These are phyloP conservation scores for Linnaemya tessellans DNA, from an alignment of 2,888 invertebrate genomes.

Conservation along the genomic window DNA sequence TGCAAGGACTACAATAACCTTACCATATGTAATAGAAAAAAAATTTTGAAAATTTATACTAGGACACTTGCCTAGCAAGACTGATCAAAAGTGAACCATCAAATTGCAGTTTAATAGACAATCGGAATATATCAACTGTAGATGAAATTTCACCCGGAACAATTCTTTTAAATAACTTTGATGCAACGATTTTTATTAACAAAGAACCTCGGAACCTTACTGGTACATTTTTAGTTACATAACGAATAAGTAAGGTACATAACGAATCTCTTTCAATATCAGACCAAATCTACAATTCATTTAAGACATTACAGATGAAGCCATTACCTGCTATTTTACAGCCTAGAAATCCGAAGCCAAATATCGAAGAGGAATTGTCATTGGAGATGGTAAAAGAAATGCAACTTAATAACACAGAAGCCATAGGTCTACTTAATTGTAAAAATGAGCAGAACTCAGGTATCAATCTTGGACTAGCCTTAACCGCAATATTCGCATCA, in stretches of 20 bases:
- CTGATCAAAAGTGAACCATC: slow-evolving; percentile 18
- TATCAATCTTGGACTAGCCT: slow-evolving; percentile 3
- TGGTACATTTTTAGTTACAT: no score
- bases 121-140: slow-evolving; percentile 1
- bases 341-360: slow-evolving; percentile 9
- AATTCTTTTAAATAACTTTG: no score
- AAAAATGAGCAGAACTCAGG: slow-evolving; percentile 3
- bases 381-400: slow-evolving; percentile 31
- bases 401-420: slow-evolving; percentile 28
- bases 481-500: neutral
- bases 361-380: slow-evolving; percentile 19
- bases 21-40: slow-evolving; percentile 20
- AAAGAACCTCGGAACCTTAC: no score
- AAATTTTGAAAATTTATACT: slow-evolving; percentile 1
- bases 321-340: slow-evolving; percentile 20
- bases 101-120: slow-evolving; percentile 29
- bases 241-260: no score
- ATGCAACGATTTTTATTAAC: no score
- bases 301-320: no score
- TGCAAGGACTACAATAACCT: neutral
- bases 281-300: no score
- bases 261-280: no score
- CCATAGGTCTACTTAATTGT: neutral
- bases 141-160: no score
- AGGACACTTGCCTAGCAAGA: neutral